Conservation (phyloP, 2,113 vertebrate genomes). For the Sylvia atricapilla region DNA sequence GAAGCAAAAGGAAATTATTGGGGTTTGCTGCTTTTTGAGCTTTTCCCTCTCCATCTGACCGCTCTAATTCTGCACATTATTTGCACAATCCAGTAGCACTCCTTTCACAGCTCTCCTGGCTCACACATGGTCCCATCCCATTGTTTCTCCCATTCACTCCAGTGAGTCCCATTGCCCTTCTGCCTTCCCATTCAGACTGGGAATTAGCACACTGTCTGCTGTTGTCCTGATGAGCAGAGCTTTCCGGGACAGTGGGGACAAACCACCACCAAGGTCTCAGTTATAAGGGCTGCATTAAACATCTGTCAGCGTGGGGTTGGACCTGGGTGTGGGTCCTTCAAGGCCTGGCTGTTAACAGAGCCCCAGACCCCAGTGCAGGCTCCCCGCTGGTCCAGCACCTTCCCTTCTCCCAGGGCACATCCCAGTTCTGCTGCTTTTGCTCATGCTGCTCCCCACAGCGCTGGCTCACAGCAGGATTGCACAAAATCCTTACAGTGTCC, state of each 20-base stretch:
- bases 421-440: neutral
- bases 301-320: rapidly evolving
- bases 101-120: neutral
- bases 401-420: neutral
- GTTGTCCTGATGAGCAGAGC: neutral
- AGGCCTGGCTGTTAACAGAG: rapidly evolving
- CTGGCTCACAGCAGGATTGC: neutral
- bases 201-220: neutral
- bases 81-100: neutral
- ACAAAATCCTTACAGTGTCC: rapidly evolving
- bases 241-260: neutral
- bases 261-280: neutral
- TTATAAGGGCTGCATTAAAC: neutral
- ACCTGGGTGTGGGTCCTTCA: neutral
- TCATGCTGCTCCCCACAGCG: rapidly evolving
- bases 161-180: neutral
- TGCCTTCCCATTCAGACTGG: neutral
- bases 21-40: neutral
- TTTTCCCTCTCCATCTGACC: neutral
- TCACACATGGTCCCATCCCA: neutral
- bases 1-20: neutral
- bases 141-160: neutral
- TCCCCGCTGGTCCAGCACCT: neutral
- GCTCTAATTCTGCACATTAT: too few relatives aligned
- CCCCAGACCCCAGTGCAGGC: neutral